Evolutionary conservation across 2,113 vertebrate species (phyloP), one percentile per base, ranked within the genome.

Genomic region (Clarias magur): DNA sequence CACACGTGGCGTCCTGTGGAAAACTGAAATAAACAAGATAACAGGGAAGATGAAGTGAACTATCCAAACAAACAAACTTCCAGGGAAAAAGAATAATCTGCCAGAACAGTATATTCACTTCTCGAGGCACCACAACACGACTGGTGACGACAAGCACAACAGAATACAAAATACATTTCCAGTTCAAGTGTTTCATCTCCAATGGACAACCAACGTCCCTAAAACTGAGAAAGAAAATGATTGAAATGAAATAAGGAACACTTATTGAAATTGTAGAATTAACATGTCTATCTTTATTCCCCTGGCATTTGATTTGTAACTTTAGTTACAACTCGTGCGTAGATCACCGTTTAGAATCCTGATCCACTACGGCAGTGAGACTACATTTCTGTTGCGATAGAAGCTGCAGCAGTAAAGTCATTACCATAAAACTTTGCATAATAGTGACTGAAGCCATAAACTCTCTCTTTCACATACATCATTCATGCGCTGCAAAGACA

Each of bases 371-470:
- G n/a, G 83, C 57, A 25, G 80, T 56, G 27, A 13, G 42, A 68
- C 12, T 84, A n/a, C 23, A 84, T 56, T 72, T 85, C 54, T 30
- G 25, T 57, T 84, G 42, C 59, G 67, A 60, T 80, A 12, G 30
- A 56, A 60, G 82, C 63, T n/a, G 16, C 10, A 70, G 65, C 67
- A 70, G 63, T 78, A 42, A 79, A 80, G 83, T 72, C 25, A 85
- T 85, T 70, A 85, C 34, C 82, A 88, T 70, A 80, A 60, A 88
- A 87, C 72, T 67, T 88, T 59, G 79, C 48, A 84, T 53, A 84
- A 27, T 84, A 84, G 65, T 72, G 75, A 80, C 73, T 84, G 30
- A 84, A 88, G 62, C 54, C 83, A 53, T 85, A 79, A 80, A 80
- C 34, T 83, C 23, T 80, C 82, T 34, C 79, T 80, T 68, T 79